Conservation (phyloP, 2,888 invertebrate genomes). For the Latheticus oryzae region DNA sequence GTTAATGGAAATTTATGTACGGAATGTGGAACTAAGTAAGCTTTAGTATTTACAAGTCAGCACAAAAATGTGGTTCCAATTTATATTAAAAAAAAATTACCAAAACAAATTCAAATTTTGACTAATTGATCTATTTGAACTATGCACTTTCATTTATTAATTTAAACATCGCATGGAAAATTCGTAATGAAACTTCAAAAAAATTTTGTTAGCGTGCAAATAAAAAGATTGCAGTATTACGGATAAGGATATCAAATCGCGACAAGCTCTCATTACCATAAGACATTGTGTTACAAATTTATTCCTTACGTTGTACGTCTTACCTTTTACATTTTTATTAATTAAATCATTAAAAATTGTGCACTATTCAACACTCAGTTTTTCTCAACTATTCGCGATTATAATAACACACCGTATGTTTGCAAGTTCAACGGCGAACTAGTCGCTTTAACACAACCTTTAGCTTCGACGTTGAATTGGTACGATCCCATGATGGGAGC, state of each 20-base stretch:
- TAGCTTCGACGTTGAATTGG: constrained; percentile 17
- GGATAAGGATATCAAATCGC: constrained; percentile 31
- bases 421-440: constrained; percentile 30
- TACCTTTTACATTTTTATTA: constrained; percentile 11
- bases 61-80: constrained; percentile 16
- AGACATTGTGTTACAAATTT: constrained; percentile 26
- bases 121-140: too few species aligned
- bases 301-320: constrained; percentile 10
- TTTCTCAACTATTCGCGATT: constrained; percentile 23
- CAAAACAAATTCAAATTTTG: too few species aligned
- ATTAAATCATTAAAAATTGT: constrained; percentile 3
- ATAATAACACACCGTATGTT: constrained; percentile 27
- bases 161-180: constrained; percentile 4
- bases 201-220: constrained; percentile 23
- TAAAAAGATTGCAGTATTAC: constrained; percentile 19
- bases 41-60: constrained; percentile 19
- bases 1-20: constrained; percentile 24
- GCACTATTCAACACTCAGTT: too few species aligned
- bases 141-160: constrained; percentile 7
- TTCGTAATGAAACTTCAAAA: constrained; percentile 7
- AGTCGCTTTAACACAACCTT: constrained; percentile 35
- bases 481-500: constrained; percentile 30
- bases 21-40: constrained; percentile 15
- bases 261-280: constrained; percentile 36
- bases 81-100: background rate